Evolutionary conservation across 2,888 invertebrate genomes (phyloP), one percentile per base, ranked within the genome.

Genomic region (Azorinus chamasolen): DNA sequence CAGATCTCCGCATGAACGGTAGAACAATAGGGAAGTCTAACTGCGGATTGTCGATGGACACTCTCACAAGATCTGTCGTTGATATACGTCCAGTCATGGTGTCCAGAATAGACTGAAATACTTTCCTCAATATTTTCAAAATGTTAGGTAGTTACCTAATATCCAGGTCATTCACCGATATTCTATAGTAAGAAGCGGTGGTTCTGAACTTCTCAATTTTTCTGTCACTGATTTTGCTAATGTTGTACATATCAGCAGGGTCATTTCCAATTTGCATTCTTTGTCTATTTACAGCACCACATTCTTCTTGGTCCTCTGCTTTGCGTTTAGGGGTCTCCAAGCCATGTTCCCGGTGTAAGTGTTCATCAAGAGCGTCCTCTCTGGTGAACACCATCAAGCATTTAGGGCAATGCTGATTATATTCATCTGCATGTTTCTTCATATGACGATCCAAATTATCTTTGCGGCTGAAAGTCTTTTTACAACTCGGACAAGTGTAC

Each of bases 1-100:
- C 61, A 2, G 58, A 53, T 27, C 63, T n/a, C 12, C 51, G 22
- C 55, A 63, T 69, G 55, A 77, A 74, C 59, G 65, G 69, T 12
- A 77, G 22, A 22, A 55, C 41, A n/a, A 81, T 71, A 12, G 64
- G 72, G 50, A 72, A 72, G 53, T 79, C 75, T 20, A 80, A 46
- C 22, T 70, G 58, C 1, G 78, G 76, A 51, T 69, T 73, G 39
- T 79, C 63, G 14, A 54, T 54, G 20, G 37, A 54, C 20, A 54
- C 22, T n/a, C 78, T 48, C n/a, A 82, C 81, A n/a, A 82, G 57
- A 43, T 78, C 78, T 4, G 20, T 66, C 12, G 53, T 24, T 2
- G 50, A 24, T 46, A 63, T 57, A 25, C 22, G 22, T 16, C 37
- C 6, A n/a, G 68, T 55, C 4, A 74, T 50, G 12, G 66, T 18